phyloP scores from a whole-genome alignment of 2,888 invertebrate genomes.

The Trissoscelio sp. region DNA sequence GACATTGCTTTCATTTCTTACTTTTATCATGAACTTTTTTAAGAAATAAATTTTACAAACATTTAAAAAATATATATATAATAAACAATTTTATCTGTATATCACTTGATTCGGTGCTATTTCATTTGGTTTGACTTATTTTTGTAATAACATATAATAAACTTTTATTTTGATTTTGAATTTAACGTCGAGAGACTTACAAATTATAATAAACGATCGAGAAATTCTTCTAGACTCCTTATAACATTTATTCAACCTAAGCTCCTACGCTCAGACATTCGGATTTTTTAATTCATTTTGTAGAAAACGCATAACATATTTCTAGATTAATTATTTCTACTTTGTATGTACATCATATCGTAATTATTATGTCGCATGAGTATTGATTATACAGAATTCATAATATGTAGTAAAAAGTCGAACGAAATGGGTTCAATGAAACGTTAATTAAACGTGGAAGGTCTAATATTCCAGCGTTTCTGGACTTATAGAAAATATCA shows the following conservation, averaged over 20 bases:
- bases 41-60: too few relatives aligned
- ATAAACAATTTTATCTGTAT: background rate
- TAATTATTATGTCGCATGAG: slow-evolving; percentile 52
- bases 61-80: background rate
- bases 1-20: too few relatives aligned
- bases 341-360: slow-evolving; percentile 44
- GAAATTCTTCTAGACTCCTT: slow-evolving; percentile 32
- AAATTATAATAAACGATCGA: slow-evolving; percentile 13
- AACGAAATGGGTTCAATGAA: slow-evolving; percentile 19
- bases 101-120: background rate
- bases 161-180: slow-evolving; percentile 4
- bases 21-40: too few relatives aligned
- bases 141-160: slow-evolving; percentile 28
- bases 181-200: slow-evolving; percentile 1
- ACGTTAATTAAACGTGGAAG: slow-evolving; percentile 19
- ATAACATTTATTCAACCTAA: slow-evolving; percentile 36
- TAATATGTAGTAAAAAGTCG: slow-evolving; percentile 24
- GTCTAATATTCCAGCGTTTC: slow-evolving; percentile 9
- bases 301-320: slow-evolving; percentile 51
- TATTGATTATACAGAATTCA: slow-evolving; percentile 46
- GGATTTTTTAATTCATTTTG: slow-evolving; percentile 9
- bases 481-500: background rate
- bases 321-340: slow-evolving; percentile 29
- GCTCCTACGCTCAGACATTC: slow-evolving; percentile 34
- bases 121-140: slow-evolving; percentile 5